A percentile compares a stretch with the other conserved stretches of the same genome.
Conservation (phyloP, 2,888 invertebrate genomes). For the Eupithecia abbreviata region DNA sequence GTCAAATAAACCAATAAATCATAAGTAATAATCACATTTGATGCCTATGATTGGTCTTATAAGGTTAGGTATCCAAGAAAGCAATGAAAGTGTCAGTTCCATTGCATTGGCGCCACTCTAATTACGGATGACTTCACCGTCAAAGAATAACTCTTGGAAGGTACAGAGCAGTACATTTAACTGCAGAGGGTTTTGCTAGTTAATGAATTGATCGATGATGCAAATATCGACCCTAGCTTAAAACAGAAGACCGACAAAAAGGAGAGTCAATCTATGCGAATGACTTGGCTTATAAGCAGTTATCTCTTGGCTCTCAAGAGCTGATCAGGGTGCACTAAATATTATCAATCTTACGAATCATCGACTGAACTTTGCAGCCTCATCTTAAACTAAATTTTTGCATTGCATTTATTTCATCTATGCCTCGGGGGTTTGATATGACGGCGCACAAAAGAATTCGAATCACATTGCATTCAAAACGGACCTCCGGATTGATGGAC, state of each 20-base stretch:
- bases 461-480: constrained; percentile 54
- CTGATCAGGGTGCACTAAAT: not conserved
- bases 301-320: not conserved
- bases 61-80: constrained; percentile 22
- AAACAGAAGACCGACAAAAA: not conserved
- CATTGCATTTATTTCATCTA: not conserved
- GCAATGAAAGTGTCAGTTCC: constrained; percentile 34
- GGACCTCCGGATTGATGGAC: constrained; percentile 58
- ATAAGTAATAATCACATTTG: constrained; percentile 19
- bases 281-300: not conserved
- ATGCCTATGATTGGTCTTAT: constrained; percentile 18
- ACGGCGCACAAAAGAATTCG: constrained; percentile 54
- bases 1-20: constrained; percentile 17
- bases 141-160: constrained; percentile 14
- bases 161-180: not conserved
- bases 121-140: constrained; percentile 32
- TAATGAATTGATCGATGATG: not conserved
- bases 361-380: not conserved
- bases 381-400: not conserved
- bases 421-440: not conserved
- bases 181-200: not conserved
- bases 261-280: not conserved
- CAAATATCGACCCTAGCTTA: not conserved
- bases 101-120: constrained; percentile 31
- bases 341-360: not conserved